Conservation (phyloP, 2,888 invertebrate genomes). For the Glomeris marginata region DNA sequence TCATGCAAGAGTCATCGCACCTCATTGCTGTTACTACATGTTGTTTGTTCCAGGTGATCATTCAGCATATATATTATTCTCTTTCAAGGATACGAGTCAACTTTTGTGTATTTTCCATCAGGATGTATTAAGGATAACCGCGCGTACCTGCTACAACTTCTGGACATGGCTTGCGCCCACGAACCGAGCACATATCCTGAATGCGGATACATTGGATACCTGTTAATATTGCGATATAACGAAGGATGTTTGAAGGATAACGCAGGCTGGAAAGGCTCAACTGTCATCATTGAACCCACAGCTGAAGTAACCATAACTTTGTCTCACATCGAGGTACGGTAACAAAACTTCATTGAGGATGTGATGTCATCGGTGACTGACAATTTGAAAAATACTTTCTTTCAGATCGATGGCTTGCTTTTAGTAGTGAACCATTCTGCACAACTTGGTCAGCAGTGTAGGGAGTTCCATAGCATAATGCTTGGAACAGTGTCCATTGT, state of each 20-base stretch:
- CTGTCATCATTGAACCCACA: constrained; percentile 30
- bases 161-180: constrained; percentile 34
- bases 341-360: too few relatives aligned
- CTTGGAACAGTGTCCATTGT: constrained; percentile 25
- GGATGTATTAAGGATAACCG: constrained; percentile 25
- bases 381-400: neutral
- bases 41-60: constrained; percentile 30
- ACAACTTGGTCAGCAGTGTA: constrained; percentile 26
- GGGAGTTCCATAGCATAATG: constrained; percentile 26
- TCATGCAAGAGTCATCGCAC: constrained; percentile 32
- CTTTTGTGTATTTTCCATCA: constrained; percentile 9
- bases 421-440: constrained; percentile 33
- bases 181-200: constrained; percentile 21
- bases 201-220: constrained; percentile 23
- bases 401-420: constrained; percentile 31
- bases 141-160: constrained; percentile 29
- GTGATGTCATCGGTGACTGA: neutral
- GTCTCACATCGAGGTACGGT: constrained; percentile 32
- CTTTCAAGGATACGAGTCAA: neutral
- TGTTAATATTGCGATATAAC: constrained; percentile 26
- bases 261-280: constrained; percentile 27
- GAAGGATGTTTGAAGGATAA: constrained; percentile 14
- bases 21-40: constrained; percentile 29
- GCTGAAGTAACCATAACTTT: constrained; percentile 35
- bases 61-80: neutral